These are phyloP conservation scores for Samia ricini DNA, from an alignment of 1,140 invertebrate species.

Conservation along the genomic window DNA sequence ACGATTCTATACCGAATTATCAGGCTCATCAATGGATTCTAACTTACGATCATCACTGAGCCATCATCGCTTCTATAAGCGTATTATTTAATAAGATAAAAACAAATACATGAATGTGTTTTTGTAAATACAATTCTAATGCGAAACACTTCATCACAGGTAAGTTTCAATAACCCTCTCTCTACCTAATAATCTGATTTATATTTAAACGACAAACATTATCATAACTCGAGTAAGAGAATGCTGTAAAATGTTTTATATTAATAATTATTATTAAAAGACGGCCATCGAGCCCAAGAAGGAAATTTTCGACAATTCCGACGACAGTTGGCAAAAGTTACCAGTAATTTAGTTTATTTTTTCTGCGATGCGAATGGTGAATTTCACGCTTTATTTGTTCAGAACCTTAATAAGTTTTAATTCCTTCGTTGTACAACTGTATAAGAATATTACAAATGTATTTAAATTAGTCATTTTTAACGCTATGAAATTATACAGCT, in stretches of 20 bases:
- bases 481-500: too few species aligned
- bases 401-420: not conserved
- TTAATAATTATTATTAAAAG: conserved; percentile 63
- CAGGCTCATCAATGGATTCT: too few species aligned
- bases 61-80: too few species aligned
- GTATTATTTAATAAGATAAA: too few species aligned
- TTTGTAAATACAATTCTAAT: too few species aligned
- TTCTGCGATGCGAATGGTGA: not conserved
- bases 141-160: conserved; percentile 17
- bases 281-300: conserved; percentile 31
- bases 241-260: conserved; percentile 18
- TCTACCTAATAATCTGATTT: conserved; percentile 48
- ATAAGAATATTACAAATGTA: too few species aligned
- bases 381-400: not conserved
- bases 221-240: conserved; percentile 23
- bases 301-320: conserved; percentile 45
- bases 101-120: too few species aligned
- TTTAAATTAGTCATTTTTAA: too few species aligned
- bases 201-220: conserved; percentile 56
- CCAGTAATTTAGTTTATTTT: conserved; percentile 19
- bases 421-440: not conserved
- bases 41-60: too few species aligned
- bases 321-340: conserved; percentile 51
- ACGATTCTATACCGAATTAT: too few species aligned
- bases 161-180: conserved; percentile 45